Evolutionary conservation across 2,888 invertebrate genomes (phyloP).

Genomic region (Stenodera caucasica): DNA sequence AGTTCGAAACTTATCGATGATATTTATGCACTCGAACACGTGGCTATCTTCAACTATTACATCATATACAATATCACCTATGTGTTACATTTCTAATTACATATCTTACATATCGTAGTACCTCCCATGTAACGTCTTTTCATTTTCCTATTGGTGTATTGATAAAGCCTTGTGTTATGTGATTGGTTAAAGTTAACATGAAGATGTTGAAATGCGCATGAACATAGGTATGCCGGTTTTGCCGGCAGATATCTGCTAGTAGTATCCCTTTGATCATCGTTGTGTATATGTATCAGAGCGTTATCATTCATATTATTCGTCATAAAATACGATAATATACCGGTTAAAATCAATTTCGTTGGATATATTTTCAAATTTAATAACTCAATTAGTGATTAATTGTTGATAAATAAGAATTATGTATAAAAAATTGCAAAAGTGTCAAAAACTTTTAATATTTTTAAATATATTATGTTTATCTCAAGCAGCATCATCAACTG

Average conservation of each 20-base stretch:
- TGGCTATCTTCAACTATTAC: slow-evolving; percentile 19
- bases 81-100: slow-evolving; percentile 55
- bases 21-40: slow-evolving; percentile 8
- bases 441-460: slow-evolving; percentile 34
- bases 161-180: slow-evolving; percentile 50
- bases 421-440: slow-evolving; percentile 20
- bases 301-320: neutral
- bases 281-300: slow-evolving; percentile 33
- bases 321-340: slow-evolving; percentile 36
- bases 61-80: slow-evolving; percentile 29
- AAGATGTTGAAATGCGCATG: slow-evolving; percentile 50
- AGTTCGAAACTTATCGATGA: too few species aligned
- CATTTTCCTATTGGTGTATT: slow-evolving; percentile 55
- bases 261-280: slow-evolving; percentile 45
- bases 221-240: slow-evolving; percentile 47
- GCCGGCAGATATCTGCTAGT: slow-evolving; percentile 48
- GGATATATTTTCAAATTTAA: too few species aligned
- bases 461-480: slow-evolving; percentile 37
- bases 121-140: slow-evolving; percentile 57
- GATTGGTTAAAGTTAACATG: slow-evolving; percentile 49
- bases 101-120: slow-evolving; percentile 53
- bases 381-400: neutral
- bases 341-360: too few species aligned
- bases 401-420: slow-evolving; percentile 4
- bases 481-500: slow-evolving; percentile 42